Base-by-base conservation (phyloP, 2,113 vertebrate species). In the Seriola aureovittata region DNA sequence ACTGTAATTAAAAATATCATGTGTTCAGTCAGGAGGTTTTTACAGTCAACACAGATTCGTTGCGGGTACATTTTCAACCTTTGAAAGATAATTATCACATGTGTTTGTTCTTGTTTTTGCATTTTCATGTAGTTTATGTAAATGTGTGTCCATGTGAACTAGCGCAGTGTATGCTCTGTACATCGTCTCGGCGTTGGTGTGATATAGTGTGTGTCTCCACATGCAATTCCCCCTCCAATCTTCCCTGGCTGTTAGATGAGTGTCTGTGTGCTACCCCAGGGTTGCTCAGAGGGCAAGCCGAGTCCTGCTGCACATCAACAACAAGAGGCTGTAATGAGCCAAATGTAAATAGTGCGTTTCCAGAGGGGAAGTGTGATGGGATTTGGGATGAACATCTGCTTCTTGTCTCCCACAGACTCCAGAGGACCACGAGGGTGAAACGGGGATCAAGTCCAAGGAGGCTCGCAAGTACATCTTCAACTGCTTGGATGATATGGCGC, bases 401-500 rank as follows among this genome's bases (percentile, higher is more conserved):
- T 93, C 81, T 90, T 92, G 86, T 93, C 90, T 90, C 90, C 85
- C 78, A 58, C 94, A 99, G 97, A 98, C 97, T 10, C 96, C 96
- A 34, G 97, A 99, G 89, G 97, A 99, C 94, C 97, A 99, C 55
- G 97, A 99, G 93, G 96, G 96, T 81, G 97, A 99, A 93, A 98
- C 97, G 0, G 97, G 97, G 86, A 98, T 99, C 94, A 99, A 99
- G 91, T 99, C 97, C 44, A 99, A 99, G 94, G 97, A 99, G 94
- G 97, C 97, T 70, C 96, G 97, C 86, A 99, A 99, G 94, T 99
- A 99, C 94, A 98, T 99, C 94, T 99, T 99, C 94, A 99, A 99
- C 95, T 99, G 97, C 91, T 91, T 99, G 94, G 97, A 99, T 93
- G 97, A 99, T 65, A 99, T 99, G 97, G 97, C 97, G 54, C 97